These are phyloP conservation scores for Hartigia nigra DNA, from an alignment of 2,888 invertebrate species.

Conservation along the genomic window DNA sequence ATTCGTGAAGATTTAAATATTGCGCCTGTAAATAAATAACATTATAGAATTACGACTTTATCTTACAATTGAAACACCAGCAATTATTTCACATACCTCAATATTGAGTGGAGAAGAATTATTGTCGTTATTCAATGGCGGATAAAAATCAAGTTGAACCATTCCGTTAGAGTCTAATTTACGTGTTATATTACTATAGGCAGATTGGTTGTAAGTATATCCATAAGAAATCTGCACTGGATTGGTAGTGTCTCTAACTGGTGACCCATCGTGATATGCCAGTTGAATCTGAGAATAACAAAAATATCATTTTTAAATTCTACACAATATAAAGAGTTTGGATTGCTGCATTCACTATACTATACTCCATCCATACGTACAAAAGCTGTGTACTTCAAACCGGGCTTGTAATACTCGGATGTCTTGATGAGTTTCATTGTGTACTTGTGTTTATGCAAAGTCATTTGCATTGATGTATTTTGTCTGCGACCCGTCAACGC, in stretches of 20 bases:
- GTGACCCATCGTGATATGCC: constrained; percentile 76
- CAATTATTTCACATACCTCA: constrained; percentile 69
- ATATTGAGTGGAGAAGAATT: constrained; percentile 74
- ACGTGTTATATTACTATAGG: constrained; percentile 68
- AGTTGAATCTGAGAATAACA: constrained; percentile 71
- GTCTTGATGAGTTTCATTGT: constrained; percentile 82
- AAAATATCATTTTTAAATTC: background rate
- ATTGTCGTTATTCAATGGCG: constrained; percentile 68
- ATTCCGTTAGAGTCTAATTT: constrained; percentile 74
- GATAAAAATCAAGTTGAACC: constrained; percentile 72
- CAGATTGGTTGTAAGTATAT: constrained; percentile 71
- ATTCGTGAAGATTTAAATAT: constrained; percentile 83
- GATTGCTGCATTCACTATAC: background rate
- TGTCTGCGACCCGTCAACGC: constrained; percentile 86
- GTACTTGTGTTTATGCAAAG: constrained; percentile 82
- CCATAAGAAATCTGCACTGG: constrained; percentile 73
- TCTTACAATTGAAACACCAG: constrained; percentile 28
- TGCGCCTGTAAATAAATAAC: constrained; percentile 71
- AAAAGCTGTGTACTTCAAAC: constrained; percentile 84
- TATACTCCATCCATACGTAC: constrained; percentile 67
- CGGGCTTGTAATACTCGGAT: constrained; percentile 90
- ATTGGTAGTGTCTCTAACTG: constrained; percentile 71
- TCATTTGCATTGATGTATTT: constrained; percentile 79
- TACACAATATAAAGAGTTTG: background rate
- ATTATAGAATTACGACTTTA: constrained; percentile 12